Conservation (phyloP, 2,113 vertebrate genomes). For the Egretta garzetta region DNA sequence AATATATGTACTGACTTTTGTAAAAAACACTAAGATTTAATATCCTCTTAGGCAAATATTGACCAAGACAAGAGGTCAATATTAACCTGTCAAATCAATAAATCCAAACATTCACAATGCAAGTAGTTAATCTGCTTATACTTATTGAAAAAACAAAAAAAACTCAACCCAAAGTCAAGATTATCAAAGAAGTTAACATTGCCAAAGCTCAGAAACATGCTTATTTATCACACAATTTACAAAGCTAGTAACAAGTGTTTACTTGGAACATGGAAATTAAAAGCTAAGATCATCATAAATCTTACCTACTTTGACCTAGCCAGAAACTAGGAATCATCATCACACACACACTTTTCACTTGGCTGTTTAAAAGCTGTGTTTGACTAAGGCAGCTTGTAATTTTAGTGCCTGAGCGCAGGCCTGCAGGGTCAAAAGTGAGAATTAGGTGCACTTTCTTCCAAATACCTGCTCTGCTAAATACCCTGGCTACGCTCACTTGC, state of each 20-base stretch:
- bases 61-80: conserved; percentile 12
- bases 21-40: conserved; percentile 25
- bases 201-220: not conserved
- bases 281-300: not conserved
- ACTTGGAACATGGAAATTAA: not conserved
- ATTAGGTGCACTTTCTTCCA: not conserved
- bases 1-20: not conserved
- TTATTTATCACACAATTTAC: not conserved
- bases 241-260: not conserved
- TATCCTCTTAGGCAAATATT: conserved; percentile 9
- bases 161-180: not conserved
- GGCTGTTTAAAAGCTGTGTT: not conserved
- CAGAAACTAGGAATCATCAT: not conserved
- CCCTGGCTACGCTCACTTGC: conserved; percentile 2
- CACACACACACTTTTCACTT: not conserved
- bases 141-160: not conserved
- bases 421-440: not conserved
- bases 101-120: not conserved
- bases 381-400: not conserved
- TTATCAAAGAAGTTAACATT: not conserved
- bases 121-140: not conserved
- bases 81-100: conserved; percentile 36
- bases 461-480: not conserved
- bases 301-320: not conserved
- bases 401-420: not conserved